phyloP scores from a whole-genome alignment of 2,797 vertebrate species.

The Hyperoplus lanceolatus region DNA sequence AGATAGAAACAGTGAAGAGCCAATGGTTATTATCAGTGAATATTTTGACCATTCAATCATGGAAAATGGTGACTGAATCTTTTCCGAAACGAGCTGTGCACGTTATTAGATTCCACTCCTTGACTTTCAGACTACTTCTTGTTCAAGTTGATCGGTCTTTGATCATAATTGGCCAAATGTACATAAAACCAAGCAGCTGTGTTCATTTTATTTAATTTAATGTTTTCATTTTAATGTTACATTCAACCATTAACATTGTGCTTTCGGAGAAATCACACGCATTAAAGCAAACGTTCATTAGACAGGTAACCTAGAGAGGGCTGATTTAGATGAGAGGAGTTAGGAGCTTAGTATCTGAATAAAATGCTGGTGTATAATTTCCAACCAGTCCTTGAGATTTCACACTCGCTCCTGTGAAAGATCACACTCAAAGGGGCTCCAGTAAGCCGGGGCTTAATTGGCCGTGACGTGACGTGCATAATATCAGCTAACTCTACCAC shows the following conservation, averaged over 20 bases:
- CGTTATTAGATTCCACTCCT: not conserved
- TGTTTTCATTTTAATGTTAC: not conserved
- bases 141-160: not conserved
- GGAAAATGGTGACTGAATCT: not conserved
- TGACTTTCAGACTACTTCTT: not conserved
- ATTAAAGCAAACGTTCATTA: conserved; percentile 18
- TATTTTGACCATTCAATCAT: not conserved
- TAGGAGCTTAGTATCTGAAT: conserved; percentile 64
- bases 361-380: conserved; percentile 77
- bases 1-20: not conserved
- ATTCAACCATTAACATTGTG: not conserved
- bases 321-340: conserved; percentile 42
- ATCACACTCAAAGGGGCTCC: conserved; percentile 82
- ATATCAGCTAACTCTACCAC: conserved; percentile 50
- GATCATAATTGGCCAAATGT: not conserved
- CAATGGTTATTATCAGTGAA: not conserved
- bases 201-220: not conserved
- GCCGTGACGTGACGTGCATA: conserved; percentile 76
- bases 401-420: conserved; percentile 84
- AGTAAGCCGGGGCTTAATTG: conserved; percentile 82
- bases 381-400: conserved; percentile 81
- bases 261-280: not conserved
- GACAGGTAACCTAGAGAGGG: conserved; percentile 23
- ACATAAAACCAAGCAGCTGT: conserved; percentile 9
- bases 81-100: not conserved